phyloP scores from a whole-genome alignment of 2,113 vertebrate species.

The Pogonocichla stellata region DNA sequence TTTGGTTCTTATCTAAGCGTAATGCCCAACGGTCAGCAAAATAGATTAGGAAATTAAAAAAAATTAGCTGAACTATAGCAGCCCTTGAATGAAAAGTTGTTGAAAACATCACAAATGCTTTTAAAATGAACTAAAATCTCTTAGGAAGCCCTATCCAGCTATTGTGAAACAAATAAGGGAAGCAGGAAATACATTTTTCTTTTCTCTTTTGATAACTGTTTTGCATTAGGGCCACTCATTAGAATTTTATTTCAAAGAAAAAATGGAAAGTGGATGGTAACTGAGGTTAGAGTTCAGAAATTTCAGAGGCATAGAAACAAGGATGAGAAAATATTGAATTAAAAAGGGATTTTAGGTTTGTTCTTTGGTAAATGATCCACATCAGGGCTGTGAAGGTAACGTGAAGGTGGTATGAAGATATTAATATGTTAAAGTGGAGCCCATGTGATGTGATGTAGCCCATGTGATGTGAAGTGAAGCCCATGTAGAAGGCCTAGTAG shows the following conservation, averaged over 20 bases:
- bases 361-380: not conserved
- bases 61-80: rapidly evolving
- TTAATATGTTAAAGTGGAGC: not conserved
- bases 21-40: not conserved
- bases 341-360: not conserved
- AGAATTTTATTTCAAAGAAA: not conserved
- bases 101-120: not conserved
- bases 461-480: too few relatives aligned
- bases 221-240: not conserved
- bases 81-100: rapidly evolving
- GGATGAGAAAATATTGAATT: not conserved
- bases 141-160: not conserved
- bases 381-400: not conserved
- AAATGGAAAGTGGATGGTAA: not conserved
- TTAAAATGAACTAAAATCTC: not conserved
- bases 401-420: not conserved
- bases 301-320: not conserved
- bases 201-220: not conserved
- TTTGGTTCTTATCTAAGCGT: not conserved
- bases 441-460: too few relatives aligned
- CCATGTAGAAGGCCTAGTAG: not conserved
- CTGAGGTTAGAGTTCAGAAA: not conserved
- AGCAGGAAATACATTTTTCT: not conserved
- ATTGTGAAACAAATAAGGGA: not conserved
- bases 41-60: not conserved